phyloP scores from a whole-genome alignment of 2,797 vertebrate genomes.

The Serranus cabrilla region DNA sequence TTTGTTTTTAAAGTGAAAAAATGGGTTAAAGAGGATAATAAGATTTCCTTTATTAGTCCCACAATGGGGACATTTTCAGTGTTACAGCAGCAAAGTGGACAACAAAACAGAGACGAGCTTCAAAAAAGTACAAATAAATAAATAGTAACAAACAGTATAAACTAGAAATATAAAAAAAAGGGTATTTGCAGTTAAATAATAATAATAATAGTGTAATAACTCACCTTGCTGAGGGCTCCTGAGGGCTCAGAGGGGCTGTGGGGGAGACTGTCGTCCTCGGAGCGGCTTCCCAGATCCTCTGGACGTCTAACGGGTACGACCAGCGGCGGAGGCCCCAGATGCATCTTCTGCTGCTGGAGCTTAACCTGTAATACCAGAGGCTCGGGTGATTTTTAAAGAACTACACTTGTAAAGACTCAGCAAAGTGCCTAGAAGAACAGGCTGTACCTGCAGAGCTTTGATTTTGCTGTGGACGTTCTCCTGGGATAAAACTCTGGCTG shows the following conservation, averaged over 20 bases:
- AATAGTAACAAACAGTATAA: too few relatives aligned
- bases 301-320: slow-evolving; percentile 81
- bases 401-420: not conserved
- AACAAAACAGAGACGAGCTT: too few relatives aligned
- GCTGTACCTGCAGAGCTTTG: slow-evolving; percentile 91
- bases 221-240: slow-evolving; percentile 82
- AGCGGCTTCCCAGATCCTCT: slow-evolving; percentile 85
- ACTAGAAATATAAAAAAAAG: too few relatives aligned
- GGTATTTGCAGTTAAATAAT: too few relatives aligned
- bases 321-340: slow-evolving; percentile 87
- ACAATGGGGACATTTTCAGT: too few relatives aligned
- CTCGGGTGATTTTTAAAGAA: not conserved
- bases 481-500: slow-evolving; percentile 90
- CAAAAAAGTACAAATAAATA: too few relatives aligned
- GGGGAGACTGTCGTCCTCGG: slow-evolving; percentile 87
- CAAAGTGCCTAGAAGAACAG: not conserved
- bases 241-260: slow-evolving; percentile 86
- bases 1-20: too few relatives aligned
- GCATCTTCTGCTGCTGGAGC: slow-evolving; percentile 91
- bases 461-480: slow-evolving; percentile 94
- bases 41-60: too few relatives aligned
- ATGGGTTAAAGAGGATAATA: too few relatives aligned
- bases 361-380: slow-evolving; percentile 85
- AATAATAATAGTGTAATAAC: too few relatives aligned
- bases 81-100: too few relatives aligned